Percentiles rank a stretch among this genome's conserved stretches.
Conservation (phyloP, 2,888 invertebrate genomes). For the Stenurella melanura region DNA sequence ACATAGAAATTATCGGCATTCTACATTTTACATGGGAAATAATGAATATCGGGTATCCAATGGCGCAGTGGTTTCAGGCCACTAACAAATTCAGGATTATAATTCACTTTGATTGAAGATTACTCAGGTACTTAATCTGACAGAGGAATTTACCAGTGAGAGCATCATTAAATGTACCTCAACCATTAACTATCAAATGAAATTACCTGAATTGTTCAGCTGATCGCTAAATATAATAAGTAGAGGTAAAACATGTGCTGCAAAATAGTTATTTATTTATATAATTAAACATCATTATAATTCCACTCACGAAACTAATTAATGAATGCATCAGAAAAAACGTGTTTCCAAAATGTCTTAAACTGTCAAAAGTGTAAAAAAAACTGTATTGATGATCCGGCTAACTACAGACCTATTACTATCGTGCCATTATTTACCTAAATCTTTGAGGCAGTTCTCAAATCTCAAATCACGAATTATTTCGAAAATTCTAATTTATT, state of each 20-base stretch:
- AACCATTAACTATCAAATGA: neutral
- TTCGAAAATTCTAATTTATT: too few species aligned
- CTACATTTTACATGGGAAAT: neutral
- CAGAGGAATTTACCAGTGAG: neutral
- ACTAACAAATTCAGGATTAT: constrained; percentile 7
- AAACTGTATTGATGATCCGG: too few species aligned
- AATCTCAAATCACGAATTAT: too few species aligned
- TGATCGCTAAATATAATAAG: neutral
- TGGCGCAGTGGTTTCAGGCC: neutral
- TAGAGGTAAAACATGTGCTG: neutral
- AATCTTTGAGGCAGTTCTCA: too few species aligned
- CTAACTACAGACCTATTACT: too few species aligned
- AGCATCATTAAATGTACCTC: neutral
- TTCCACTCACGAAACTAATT: too few species aligned
- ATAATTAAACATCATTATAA: too few species aligned
- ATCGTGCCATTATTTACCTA: too few species aligned
- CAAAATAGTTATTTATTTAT: too few species aligned
- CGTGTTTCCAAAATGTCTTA: too few species aligned
- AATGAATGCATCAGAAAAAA: too few species aligned
- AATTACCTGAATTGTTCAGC: neutral
- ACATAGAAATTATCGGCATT: neutral
- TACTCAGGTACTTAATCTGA: neutral
- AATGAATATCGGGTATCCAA: neutral
- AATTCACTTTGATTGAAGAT: constrained; percentile 2
- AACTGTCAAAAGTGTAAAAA: too few species aligned